Evolutionary conservation across 2,888 invertebrate species (phyloP), one percentile per base, ranked within the genome.

Genomic region (Archips crataeganus): DNA sequence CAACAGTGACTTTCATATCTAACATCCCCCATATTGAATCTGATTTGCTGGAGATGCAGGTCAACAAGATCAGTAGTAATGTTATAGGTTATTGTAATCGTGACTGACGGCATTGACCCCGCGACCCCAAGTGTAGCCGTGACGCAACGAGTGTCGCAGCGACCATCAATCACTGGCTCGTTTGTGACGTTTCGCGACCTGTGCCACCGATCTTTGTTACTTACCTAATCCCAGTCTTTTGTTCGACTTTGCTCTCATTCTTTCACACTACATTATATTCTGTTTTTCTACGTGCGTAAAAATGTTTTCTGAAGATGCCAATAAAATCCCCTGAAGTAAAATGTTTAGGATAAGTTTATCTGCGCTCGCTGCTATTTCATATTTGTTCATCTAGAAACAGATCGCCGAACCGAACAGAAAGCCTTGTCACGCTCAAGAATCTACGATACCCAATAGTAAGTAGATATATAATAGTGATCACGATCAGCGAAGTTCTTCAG

Each of bases 61-160:
- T 64, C 54, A 61, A 54, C 64, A 60, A 36, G 67, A 68, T 64
- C 60, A 66, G 71, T 45, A 49, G 62, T 66, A 63, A 23, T 75
- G 62, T 32, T 68, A 68, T 82, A 79, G 84, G 84, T 85, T 87
- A 89, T 88, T 88, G 87, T 89, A 83, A 87, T 87, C 85, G 83
- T 84, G 86, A 84, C 86, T 84, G 87, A 83, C 86, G 93, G 85
- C 93, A 93, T 90, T 94, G 93, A 93, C 93, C 93, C 86, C 83
- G 81, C 90, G 91, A 91, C 90, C 92, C 87, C 81, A 79, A 79
- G 80, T 80, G 79, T 23, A 36, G 82, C 85, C 85, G 79, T 87
- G 89, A 90, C 90, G 92, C 85, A 87, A 87, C 86, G 84, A 87
- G 82, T 90, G 92, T 91, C 93, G 90, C 90, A 87, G 88, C 90